A percentile compares a stretch with the other conserved stretches of the same genome.
Evolutionary conservation across 2,888 invertebrate genomes (phyloP).

Genomic region (Rhabditoides inermis): DNA sequence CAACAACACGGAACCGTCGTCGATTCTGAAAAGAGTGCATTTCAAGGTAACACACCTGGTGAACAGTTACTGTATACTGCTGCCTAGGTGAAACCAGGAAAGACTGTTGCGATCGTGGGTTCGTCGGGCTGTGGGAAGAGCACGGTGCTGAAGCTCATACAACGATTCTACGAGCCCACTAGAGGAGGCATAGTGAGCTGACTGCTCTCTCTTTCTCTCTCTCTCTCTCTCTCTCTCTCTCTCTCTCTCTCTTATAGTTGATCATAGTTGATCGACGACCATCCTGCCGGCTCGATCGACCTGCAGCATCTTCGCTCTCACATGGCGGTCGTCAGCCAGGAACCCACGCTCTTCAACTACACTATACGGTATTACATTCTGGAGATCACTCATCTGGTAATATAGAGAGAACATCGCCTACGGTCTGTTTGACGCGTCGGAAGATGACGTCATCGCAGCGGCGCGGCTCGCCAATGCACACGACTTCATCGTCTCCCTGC

Average conservation of each 20-base stretch:
- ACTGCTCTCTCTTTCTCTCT: too few relatives aligned
- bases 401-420: too few relatives aligned
- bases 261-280: constrained; percentile 38
- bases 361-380: constrained; percentile 81
- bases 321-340: constrained; percentile 81
- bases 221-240: too few relatives aligned
- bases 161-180: constrained; percentile 72
- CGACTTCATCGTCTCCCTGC: constrained; percentile 51
- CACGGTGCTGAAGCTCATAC: constrained; percentile 71
- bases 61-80: too few relatives aligned
- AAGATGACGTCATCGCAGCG: constrained; percentile 43
- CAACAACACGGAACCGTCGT: too few relatives aligned
- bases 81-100: too few relatives aligned
- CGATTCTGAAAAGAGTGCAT: too few relatives aligned
- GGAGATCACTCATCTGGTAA: too few relatives aligned
- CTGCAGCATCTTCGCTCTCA: constrained; percentile 66
- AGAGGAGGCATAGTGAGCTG: constrained; percentile 63
- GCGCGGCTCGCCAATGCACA: constrained; percentile 53
- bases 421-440: constrained; percentile 31
- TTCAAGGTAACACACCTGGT: too few relatives aligned
- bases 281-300: constrained; percentile 64
- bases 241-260: too few relatives aligned
- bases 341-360: constrained; percentile 77
- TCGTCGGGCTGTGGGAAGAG: constrained; percentile 80
- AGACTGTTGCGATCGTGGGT: constrained; percentile 55